Conservation (phyloP, 2,888 invertebrate genomes). For the Diarsia brunnea region DNA sequence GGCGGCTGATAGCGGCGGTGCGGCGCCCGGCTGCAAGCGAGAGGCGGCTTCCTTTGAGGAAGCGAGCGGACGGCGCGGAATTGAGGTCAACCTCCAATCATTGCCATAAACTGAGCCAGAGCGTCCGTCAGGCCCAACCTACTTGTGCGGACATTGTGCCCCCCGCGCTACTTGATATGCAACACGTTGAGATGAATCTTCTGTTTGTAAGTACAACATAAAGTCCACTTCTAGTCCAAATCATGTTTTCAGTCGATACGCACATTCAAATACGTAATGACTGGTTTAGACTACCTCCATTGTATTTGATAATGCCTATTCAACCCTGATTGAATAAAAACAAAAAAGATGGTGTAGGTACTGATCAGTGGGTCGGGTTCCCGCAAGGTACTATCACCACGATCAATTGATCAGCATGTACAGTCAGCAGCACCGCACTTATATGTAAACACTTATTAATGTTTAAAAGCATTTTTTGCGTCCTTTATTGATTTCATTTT, state of each 20-base stretch:
- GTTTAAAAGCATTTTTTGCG: too few relatives aligned
- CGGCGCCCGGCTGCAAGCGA: constrained; percentile 28
- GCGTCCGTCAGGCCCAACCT: constrained; percentile 8
- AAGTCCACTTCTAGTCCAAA: not conserved
- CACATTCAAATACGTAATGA: not conserved
- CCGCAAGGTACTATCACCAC: not conserved
- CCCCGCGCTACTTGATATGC: constrained; percentile 5
- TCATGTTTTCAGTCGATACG: not conserved
- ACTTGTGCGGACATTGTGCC: constrained; percentile 22
- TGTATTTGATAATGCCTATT: not conserved
- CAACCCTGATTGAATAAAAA: not conserved
- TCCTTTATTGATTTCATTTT: too few relatives aligned
- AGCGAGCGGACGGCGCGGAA: constrained; percentile 47
- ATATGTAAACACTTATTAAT: too few relatives aligned
- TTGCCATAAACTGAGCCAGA: constrained; percentile 47
- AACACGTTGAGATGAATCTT: not conserved
- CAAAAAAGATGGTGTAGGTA: not conserved
- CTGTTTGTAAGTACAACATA: constrained; percentile 1
- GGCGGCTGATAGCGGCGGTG: constrained; percentile 28
- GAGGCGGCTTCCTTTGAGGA: constrained; percentile 58
- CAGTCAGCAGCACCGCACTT: too few relatives aligned
- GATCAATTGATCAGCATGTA: too few relatives aligned
- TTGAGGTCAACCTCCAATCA: constrained; percentile 63
- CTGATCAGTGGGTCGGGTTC: too few relatives aligned
- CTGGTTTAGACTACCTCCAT: not conserved